Evolutionary conservation across 1,140 invertebrate genomes (phyloP).

Genomic region (Nylanderia fulva): DNA sequence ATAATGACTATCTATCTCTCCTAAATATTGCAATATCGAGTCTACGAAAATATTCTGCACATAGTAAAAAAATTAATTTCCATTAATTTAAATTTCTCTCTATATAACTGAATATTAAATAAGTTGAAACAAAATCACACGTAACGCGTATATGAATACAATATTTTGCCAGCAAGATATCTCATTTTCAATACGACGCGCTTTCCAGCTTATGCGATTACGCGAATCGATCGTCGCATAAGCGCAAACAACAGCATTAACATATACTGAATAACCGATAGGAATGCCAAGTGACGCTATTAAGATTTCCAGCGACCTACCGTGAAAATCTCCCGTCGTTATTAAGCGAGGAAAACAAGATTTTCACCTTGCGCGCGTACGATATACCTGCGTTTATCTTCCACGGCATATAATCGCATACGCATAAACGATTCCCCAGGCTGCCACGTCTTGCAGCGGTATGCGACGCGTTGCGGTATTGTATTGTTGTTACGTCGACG

Average conservation of each 20-base stretch:
- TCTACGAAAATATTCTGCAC: not conserved
- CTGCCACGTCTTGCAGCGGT: conserved; percentile 11
- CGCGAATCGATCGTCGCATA: not conserved
- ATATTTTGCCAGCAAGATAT: conserved; percentile 6
- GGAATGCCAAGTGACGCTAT: not conserved
- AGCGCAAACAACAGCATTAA: conserved; percentile 28
- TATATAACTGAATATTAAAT: not conserved
- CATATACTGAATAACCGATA: conserved; percentile 41
- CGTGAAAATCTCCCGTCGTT: conserved; percentile 35
- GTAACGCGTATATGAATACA: not conserved
- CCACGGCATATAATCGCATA: conserved; percentile 61
- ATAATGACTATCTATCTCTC: not conserved
- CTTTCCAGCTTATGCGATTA: conserved; percentile 14
- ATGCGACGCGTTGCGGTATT: conserved; percentile 56
- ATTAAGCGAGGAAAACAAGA: conserved; percentile 26
- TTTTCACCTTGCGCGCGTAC: not conserved
- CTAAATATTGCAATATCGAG: not conserved
- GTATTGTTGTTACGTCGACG: conserved; percentile 58
- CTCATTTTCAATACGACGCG: not conserved
- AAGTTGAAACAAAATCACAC: not conserved
- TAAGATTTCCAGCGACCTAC: conserved; percentile 47
- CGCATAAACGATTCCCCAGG: conserved; percentile 58
- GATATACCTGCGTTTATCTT: conserved; percentile 5
- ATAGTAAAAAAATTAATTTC: not conserved
- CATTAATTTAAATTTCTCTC: no score